Evolutionary conservation across 2,797 vertebrate genomes (phyloP), one percentile per base, ranked within the genome.

Genomic region (Zenarchopterus dispar): DNA sequence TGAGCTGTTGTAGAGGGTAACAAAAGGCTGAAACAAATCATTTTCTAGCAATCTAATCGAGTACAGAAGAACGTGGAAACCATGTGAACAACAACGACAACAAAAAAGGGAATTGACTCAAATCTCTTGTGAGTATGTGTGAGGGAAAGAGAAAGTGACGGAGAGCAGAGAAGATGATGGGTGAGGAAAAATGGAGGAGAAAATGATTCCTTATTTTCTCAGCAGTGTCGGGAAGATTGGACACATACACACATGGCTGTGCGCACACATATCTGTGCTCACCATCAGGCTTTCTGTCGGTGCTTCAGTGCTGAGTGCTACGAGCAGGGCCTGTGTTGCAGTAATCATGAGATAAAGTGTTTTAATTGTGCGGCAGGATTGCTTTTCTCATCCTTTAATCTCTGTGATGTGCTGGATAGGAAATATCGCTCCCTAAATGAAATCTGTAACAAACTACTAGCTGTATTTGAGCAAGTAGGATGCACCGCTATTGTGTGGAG

Each of bases 291-390:
- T 65, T 67, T 57, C 64, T 56, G 44, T 59, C 53, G 49, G 59
- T 60, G 42, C 67, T 80, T 70, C 47, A 75, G 56, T 6, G 11
- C 36, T 63, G 52, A 71, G 70, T 62, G 68, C 57, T 26, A 41
- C n/a, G 58, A 64, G 61, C 48, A 1, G 9, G 39, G 63, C 56
- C 56, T 22, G 59, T n/a, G 51, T 64, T 56, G 19, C 67, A 65
- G 75, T 78, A 80, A 86, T 83, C 78, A 76, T 33, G 52, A 68
- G 75, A 82, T 84, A 42, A 69, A 78, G 68, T 67, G 66, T 80
- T 83, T 77, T 81, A 82, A 84, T 85, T 55, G 11, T 56, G 58
- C 48, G 59, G 59, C 45, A 13, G 72, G 70, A 81, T 81, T 73
- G 57, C 63, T 67, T 75, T 61, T 57, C 48, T 73, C 60, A 79